A percentile compares a stretch with the other conserved stretches of the same genome.
phyloP scores from a whole-genome alignment of 2,113 vertebrate species.

The Menidia beryllina region DNA sequence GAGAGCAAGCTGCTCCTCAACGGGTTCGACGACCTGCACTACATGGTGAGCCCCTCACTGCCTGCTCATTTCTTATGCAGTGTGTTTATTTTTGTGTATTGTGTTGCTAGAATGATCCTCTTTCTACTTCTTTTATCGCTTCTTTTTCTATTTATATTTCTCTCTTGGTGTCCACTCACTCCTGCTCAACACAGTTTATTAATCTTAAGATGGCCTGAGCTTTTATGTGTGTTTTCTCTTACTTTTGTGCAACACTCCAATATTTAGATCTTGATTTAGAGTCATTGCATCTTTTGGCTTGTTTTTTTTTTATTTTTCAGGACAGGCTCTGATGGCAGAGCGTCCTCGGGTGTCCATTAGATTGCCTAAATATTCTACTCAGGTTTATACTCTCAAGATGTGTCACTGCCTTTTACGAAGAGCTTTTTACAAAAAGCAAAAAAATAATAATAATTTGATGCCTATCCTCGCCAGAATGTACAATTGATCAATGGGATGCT shows the following conservation, averaged over 20 bases:
- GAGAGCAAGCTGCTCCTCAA: conserved; percentile 97
- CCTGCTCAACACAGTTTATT: conserved; percentile 9
- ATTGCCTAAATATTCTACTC: not conserved
- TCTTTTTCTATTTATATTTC: not conserved
- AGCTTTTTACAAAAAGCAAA: conserved; percentile 31
- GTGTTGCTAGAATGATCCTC: not conserved
- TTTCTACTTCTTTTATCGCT: not conserved
- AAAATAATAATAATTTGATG: conserved; percentile 13
- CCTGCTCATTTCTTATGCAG: not conserved
- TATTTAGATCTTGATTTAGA: not conserved
- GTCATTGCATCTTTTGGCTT: not conserved
- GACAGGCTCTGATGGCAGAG: not conserved
- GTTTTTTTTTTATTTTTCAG: not conserved
- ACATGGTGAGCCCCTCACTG: conserved; percentile 88
- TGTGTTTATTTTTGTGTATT: not conserved
- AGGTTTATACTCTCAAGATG: not conserved
- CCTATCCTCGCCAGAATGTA: not conserved
- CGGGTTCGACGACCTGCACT: conserved; percentile 96
- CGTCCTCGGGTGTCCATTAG: not conserved
- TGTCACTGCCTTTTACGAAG: conserved; percentile 15
- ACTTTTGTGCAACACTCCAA: not conserved
- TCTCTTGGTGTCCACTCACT: not conserved
- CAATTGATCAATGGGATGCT: conserved; percentile 40
- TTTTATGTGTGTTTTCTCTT: not conserved
- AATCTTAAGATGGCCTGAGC: not conserved